Evolutionary conservation across 2,888 invertebrate species (phyloP).

Genomic region (Tridacna gigas): DNA sequence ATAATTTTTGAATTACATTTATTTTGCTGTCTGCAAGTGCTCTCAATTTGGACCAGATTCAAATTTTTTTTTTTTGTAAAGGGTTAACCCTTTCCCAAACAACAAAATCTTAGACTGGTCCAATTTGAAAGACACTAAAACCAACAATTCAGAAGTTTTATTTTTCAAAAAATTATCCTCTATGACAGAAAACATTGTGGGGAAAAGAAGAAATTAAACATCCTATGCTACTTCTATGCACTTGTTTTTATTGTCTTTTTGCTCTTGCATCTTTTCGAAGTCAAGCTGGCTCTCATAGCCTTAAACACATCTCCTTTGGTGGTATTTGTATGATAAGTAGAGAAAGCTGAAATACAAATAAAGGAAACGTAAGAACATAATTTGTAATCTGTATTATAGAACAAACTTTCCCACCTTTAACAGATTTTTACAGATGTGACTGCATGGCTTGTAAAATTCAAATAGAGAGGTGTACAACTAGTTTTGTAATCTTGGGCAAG

Average conservation of each 20-base stretch:
- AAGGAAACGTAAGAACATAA: not conserved
- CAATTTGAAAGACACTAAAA: not conserved
- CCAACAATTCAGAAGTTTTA: not conserved
- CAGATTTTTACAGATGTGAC: too few species aligned
- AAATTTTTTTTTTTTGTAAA: too few species aligned
- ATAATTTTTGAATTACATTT: too few species aligned
- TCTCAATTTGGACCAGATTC: too few species aligned
- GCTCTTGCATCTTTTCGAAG: slow-evolving; percentile 19
- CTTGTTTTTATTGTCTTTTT: slow-evolving; percentile 13
- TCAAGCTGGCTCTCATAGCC: slow-evolving; percentile 18
- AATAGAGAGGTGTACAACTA: too few species aligned
- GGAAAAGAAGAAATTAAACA: slow-evolving; percentile 6
- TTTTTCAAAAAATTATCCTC: not conserved
- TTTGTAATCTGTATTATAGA: too few species aligned
- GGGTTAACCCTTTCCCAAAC: too few species aligned
- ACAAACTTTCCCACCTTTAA: too few species aligned
- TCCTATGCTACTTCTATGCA: not conserved
- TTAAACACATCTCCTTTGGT: slow-evolving; percentile 16
- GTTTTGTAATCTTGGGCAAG: too few species aligned
- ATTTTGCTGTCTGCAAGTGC: too few species aligned
- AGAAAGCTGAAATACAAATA: slow-evolving; percentile 20
- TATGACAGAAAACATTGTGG: not conserved
- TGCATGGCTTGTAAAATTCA: too few species aligned
- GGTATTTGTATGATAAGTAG: slow-evolving; percentile 6
- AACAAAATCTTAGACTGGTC: not conserved